Conservation (phyloP, 2,888 invertebrate species). For the Hyalella azteca region DNA sequence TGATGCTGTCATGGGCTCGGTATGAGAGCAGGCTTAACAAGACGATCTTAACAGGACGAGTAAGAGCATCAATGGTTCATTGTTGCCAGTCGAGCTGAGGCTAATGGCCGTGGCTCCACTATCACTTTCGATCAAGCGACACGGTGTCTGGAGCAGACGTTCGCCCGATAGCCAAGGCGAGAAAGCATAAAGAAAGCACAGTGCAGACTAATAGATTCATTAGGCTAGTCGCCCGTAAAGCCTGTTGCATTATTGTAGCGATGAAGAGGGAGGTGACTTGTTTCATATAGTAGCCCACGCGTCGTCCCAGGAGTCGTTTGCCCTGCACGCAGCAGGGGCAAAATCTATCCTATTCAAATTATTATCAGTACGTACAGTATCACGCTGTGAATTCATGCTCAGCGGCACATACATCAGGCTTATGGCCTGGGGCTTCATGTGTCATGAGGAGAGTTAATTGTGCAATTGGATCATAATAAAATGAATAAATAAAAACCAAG, state of each 20-base stretch:
- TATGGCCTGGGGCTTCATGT: too few relatives aligned
- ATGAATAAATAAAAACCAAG: too few relatives aligned
- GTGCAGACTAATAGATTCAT: background rate
- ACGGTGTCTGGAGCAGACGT: background rate
- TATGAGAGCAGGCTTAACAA: too few relatives aligned
- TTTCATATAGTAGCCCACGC: background rate
- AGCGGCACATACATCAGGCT: too few relatives aligned
- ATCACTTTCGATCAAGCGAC: background rate
- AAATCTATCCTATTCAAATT: too few relatives aligned
- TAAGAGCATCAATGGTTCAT: background rate
- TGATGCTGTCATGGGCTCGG: too few relatives aligned
- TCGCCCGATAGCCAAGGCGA: background rate
- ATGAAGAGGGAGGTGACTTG: slow-evolving; percentile 7
- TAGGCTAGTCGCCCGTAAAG: background rate
- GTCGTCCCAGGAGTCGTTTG: background rate
- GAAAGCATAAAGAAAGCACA: background rate
- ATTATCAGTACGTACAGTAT: too few relatives aligned
- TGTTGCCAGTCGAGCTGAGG: background rate
- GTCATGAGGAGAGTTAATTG: too few relatives aligned
- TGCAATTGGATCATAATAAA: too few relatives aligned
- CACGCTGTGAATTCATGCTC: too few relatives aligned
- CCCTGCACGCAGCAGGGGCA: too few relatives aligned
- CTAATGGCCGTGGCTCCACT: background rate
- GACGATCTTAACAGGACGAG: too few relatives aligned
- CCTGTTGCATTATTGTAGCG: background rate